Evolutionary conservation across 2,113 vertebrate species (phyloP), one percentile per base, ranked within the genome.

Genomic region (Otis tarda): DNA sequence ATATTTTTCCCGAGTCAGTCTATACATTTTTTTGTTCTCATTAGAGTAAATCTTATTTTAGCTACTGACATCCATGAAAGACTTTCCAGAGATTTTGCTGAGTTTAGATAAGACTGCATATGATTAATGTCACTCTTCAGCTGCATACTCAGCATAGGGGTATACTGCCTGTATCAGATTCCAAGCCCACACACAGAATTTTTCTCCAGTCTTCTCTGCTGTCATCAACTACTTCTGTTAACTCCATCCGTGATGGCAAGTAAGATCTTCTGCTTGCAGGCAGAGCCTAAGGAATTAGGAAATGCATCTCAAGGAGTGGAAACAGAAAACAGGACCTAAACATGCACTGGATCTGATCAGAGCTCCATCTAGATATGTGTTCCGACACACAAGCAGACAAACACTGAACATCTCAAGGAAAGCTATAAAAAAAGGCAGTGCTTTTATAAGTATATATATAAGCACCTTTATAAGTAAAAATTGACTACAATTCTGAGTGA

Each of bases 121-220:
- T 96, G 79, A 93, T 92, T 86, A 90, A 92, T 89, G 83, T 92
- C 83, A 75, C 63, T 90, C 41, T 90, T 93, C 71, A 70, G 10
- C 30, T 60, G 25, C 23, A 49, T 96, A 60, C 19, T 70, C 52
- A 45, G 37, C 0, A 3, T 81, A 59, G 64, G 53, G 9, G 6
- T 83, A 67, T 67, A 63, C 5, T 68, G 71, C 14, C 30, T 88
- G 25, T 37, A 75, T 89, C 64, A 33, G 33, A 74, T 90, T 95
- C 68, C n/a, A 83, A 89, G 55, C 63, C 85, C 60, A 80, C 74
- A 80, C 13, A 50, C 5, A 47, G 27, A 70, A 52, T 70, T 89
- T 96, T 91, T 91, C 56, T 86, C 25, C 27, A 59, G 25, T 50
- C 41, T 86, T 94, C 31, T 65, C 31, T 87, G 45, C 55, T 93